Evolutionary conservation across 2,888 invertebrate species (phyloP).

Genomic region (Drosophila cracens): DNA sequence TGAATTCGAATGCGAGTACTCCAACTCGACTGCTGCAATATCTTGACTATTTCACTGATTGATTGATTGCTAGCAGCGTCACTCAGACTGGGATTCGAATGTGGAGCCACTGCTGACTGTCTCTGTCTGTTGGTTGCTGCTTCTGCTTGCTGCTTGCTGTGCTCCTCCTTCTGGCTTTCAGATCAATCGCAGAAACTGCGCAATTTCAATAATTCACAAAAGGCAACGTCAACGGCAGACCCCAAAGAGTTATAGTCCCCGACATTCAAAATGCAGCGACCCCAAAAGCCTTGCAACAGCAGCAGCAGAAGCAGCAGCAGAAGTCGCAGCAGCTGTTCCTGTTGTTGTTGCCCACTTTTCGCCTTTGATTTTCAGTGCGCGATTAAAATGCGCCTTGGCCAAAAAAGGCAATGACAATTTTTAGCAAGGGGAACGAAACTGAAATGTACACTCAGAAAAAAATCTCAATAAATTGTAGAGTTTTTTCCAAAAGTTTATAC

Average conservation of each 20-base stretch:
- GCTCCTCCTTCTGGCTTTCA: constrained; percentile 28
- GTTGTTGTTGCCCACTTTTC: constrained; percentile 50
- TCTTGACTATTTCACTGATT: constrained; percentile 68
- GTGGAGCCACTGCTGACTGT: not conserved
- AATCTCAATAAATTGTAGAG: not conserved
- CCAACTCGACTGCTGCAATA: constrained; percentile 28
- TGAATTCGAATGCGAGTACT: constrained; percentile 15
- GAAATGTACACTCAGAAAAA: constrained; percentile 5
- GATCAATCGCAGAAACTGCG: constrained; percentile 70
- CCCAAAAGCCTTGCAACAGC: constrained; percentile 34
- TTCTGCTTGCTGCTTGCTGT: constrained; percentile 1
- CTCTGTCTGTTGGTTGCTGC: constrained; percentile 9
- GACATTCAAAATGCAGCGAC: constrained; percentile 52
- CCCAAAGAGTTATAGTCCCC: constrained; percentile 56
- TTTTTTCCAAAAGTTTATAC: not conserved
- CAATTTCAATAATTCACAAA: constrained; percentile 79
- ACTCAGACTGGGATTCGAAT: constrained; percentile 30
- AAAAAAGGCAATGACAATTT: constrained; percentile 74
- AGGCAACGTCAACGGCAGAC: constrained; percentile 54
- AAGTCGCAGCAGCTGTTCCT: constrained; percentile 17
- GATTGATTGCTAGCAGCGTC: constrained; percentile 69
- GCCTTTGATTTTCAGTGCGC: constrained; percentile 63
- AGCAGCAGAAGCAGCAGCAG: constrained; percentile 13
- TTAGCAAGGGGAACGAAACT: constrained; percentile 37
- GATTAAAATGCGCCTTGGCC: constrained; percentile 60